Percentiles rank a stretch among this genome's conserved stretches.
phyloP scores from a whole-genome alignment of 2,888 invertebrate genomes.

The Pharmacophagus antenor region DNA sequence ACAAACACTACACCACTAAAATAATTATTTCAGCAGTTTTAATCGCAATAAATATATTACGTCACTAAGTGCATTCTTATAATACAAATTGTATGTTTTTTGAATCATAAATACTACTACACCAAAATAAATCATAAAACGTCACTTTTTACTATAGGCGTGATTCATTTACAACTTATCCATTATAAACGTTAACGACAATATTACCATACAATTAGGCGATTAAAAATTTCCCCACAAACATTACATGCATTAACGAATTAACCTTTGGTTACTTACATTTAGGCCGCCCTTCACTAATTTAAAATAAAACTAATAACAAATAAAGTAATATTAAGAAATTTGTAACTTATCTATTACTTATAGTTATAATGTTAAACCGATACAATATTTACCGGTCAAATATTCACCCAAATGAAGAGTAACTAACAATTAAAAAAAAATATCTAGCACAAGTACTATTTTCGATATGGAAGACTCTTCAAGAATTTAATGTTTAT shows the following conservation, averaged over 20 bases:
- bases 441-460: conserved; percentile 68
- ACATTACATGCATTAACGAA: conserved; percentile 20
- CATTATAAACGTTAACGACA: background rate
- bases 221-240: conserved; percentile 11
- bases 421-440: conserved; percentile 52
- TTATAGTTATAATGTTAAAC: conserved; percentile 29
- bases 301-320: conserved; percentile 20
- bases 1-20: background rate
- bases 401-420: conserved; percentile 57
- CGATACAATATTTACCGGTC: conserved; percentile 38
- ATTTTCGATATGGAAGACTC: conserved; percentile 81
- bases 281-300: conserved; percentile 23
- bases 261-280: conserved; percentile 31
- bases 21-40: conserved; percentile 4
- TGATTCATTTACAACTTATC: conserved; percentile 6
- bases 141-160: conserved; percentile 6
- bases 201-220: conserved; percentile 4
- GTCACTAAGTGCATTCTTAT: conserved; percentile 22
- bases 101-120: conserved; percentile 8
- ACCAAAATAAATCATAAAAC: conserved; percentile 18
- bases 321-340: conserved; percentile 16
- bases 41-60: conserved; percentile 16
- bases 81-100: conserved; percentile 4
- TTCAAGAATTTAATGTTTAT: conserved; percentile 62
- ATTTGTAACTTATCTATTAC: conserved; percentile 27